Evolutionary conservation across 2,888 invertebrate genomes (phyloP).

Genomic region (Brassicogethes aeneus): DNA sequence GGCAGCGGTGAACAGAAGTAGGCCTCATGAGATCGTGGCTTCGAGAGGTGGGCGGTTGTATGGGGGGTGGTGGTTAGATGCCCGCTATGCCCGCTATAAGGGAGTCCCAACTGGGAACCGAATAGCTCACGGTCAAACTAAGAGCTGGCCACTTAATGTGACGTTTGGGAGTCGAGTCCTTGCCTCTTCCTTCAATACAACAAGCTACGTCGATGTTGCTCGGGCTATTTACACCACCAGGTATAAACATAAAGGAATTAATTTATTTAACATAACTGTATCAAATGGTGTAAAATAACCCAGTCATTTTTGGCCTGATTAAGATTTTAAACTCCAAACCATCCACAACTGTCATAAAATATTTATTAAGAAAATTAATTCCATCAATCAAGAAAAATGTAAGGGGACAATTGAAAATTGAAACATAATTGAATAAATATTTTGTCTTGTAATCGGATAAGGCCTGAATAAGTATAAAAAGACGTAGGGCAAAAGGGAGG

Average conservation of each 20-base stretch:
- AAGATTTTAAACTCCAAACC: too few relatives aligned
- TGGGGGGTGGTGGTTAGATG: slow-evolving; percentile 14
- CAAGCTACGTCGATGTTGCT: slow-evolving; percentile 12
- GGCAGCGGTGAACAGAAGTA: slow-evolving; percentile 27
- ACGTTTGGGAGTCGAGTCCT: slow-evolving; percentile 39
- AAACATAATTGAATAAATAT: too few relatives aligned
- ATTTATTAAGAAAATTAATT: too few relatives aligned
- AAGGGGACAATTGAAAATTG: too few relatives aligned
- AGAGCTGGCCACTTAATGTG: slow-evolving; percentile 44
- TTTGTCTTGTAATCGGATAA: neutral
- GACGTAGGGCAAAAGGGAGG: slow-evolving; percentile 17
- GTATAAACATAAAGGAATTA: slow-evolving; percentile 8
- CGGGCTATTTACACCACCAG: slow-evolving; percentile 13
- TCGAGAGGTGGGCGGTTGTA: slow-evolving; percentile 24
- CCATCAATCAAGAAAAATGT: too few relatives aligned
- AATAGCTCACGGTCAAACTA: slow-evolving; percentile 43
- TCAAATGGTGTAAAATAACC: neutral
- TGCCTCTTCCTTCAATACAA: slow-evolving; percentile 16
- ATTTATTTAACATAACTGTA: neutral
- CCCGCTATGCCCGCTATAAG: slow-evolving; percentile 11
- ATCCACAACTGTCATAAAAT: too few relatives aligned
- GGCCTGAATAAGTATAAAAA: neutral
- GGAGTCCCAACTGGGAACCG: slow-evolving; percentile 35
- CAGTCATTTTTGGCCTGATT: neutral
- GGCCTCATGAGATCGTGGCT: slow-evolving; percentile 35